phyloP scores from a whole-genome alignment of 2,113 vertebrate genomes.

The Ailuropoda melanoleuca region DNA sequence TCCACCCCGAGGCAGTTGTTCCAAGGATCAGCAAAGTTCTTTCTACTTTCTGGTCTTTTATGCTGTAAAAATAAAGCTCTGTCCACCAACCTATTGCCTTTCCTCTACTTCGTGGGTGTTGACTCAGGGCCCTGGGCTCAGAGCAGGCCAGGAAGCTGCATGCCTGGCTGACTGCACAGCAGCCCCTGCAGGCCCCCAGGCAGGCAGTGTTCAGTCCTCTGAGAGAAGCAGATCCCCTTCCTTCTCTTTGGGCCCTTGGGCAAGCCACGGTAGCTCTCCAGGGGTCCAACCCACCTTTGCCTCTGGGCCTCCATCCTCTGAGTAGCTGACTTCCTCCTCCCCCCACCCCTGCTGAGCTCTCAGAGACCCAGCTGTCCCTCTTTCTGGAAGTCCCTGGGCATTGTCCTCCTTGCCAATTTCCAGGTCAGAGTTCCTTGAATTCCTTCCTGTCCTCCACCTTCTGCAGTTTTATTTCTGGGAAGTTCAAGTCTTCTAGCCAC shows the following conservation, averaged over 20 bases:
- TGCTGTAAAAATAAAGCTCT: conserved; percentile 40
- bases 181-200: not conserved
- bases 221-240: conserved; percentile 92
- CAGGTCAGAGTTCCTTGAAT: not conserved
- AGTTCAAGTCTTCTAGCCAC: not conserved
- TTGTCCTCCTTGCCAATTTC: not conserved
- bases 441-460: not conserved
- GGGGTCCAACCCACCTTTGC: conserved; percentile 71
- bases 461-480: not conserved
- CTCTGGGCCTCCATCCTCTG: not conserved
- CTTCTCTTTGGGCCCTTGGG: conserved; percentile 88
- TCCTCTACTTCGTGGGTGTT: not conserved
- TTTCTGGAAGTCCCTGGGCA: not conserved
- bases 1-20: not conserved
- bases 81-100: not conserved
- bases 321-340: not conserved
- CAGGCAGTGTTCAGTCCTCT: conserved; percentile 66
- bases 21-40: not conserved
- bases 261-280: conserved; percentile 87
- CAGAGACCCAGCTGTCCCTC: not conserved
- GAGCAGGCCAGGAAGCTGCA: not conserved
- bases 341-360: not conserved
- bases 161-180: not conserved
- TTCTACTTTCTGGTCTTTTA: not conserved
- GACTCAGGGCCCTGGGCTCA: not conserved